Evolutionary conservation across 2,797 vertebrate genomes (phyloP).

Genomic region (Molossus molossus): DNA sequence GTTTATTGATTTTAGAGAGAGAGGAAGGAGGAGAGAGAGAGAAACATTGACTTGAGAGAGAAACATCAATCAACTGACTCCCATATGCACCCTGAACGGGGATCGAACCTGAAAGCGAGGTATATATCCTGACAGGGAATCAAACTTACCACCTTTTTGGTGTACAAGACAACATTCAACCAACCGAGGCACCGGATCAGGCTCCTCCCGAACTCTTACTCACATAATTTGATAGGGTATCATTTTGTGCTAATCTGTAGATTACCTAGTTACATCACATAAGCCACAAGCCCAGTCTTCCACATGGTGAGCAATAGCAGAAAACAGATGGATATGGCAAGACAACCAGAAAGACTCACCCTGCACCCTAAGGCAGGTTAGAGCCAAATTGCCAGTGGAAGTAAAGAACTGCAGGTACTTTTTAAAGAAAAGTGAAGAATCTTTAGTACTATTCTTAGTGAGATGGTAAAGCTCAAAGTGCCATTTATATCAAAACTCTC

Average conservation of each 20-base stretch:
- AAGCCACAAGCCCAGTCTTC: not conserved
- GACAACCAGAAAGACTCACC: not conserved
- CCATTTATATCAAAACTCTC: slow-evolving; percentile 43
- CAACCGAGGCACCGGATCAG: too few species aligned
- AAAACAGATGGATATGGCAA: not conserved
- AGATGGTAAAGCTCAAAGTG: slow-evolving; percentile 39
- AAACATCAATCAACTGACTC: too few species aligned
- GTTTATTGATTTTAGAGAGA: too few species aligned
- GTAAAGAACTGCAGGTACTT: not conserved
- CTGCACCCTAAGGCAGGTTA: slow-evolving; percentile 9
- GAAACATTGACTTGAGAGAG: too few species aligned
- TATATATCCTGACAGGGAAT: too few species aligned
- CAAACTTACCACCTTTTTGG: too few species aligned
- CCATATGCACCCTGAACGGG: too few species aligned
- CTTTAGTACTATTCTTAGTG: not conserved
- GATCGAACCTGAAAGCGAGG: too few species aligned
- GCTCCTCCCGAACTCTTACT: not conserved
- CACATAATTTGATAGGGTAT: not conserved
- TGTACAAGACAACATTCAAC: too few species aligned
- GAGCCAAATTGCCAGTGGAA: not conserved
- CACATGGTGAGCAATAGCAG: not conserved
- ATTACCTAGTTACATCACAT: not conserved
- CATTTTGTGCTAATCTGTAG: not conserved
- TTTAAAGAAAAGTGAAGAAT: slow-evolving; percentile 27
- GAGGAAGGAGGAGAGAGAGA: too few species aligned